Base-by-base conservation (phyloP, 2,888 invertebrate genomes). In the Nephrotoma guestfalica region DNA sequence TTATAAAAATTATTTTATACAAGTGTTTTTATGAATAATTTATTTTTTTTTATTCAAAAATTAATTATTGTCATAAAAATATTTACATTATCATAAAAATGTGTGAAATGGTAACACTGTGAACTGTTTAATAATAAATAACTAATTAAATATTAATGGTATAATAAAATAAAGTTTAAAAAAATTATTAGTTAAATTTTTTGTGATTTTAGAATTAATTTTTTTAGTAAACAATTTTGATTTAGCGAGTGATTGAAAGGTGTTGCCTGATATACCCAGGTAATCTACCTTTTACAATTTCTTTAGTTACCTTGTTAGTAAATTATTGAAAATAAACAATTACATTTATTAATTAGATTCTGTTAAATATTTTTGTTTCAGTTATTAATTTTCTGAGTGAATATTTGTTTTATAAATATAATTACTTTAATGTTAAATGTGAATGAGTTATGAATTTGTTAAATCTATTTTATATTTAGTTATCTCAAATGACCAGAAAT, bases 401-500 rank as follows among this genome's bases (percentile, higher is more conserved):
- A 41, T 83, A 41, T 6, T 9, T 40, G 30, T 41, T 83, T 41
- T 47, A 11, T 40, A 71, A 86, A 86, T 71, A 18, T 9, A 84
- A 51, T 57, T n/a, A 47, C 83, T 71, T 83, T 7, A 47, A 45
- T 15, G 47, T 71, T 84, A 51, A 30, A 83, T 41, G n/a, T 43
- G 85, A 41, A 57, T 71, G 57, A 42, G 47, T 43, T 86, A 83
- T 86, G 30, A 83, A 83, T 11, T 86, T 85, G 30, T 83, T 86
- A 86, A 41, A 43, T n/a, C 41, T 41, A 57, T 86, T 83, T 86
- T 30, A 30, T 18, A 30, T 71, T 83, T 83, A 13, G 2, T 47
- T 47, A 9, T 30, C 30, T 30, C 30, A 3, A 30, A 30, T 30
- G 30, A 30, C 30, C 30, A 30, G 30, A 30, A 30, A 30, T 30